Conservation (phyloP, 2,113 vertebrate genomes). For the Felis catus region DNA sequence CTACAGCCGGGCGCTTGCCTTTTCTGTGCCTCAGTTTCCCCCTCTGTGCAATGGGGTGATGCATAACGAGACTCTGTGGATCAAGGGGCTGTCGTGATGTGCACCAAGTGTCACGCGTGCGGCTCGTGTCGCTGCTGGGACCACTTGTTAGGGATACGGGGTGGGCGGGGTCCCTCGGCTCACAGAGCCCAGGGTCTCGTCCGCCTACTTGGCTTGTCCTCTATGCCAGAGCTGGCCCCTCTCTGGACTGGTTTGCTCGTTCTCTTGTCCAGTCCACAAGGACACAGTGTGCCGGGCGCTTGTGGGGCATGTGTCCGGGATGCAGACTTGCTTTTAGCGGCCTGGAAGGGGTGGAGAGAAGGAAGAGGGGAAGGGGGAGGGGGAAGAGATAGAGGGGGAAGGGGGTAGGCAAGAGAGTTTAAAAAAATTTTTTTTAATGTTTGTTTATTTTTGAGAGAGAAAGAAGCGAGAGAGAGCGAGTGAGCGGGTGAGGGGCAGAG, state of each 20-base stretch:
- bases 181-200: neutral
- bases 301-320: neutral
- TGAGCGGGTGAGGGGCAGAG: no score
- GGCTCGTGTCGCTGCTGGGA: neutral
- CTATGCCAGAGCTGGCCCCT: neutral
- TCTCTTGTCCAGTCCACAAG: neutral
- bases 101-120: fast-evolving
- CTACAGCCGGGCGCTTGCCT: neutral
- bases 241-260: neutral
- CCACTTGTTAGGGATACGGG: neutral
- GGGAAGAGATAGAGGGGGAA: no score
- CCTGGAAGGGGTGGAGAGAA: no score
- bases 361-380: neutral
- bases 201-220: neutral
- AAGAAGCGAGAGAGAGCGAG: no score
- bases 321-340: no score
- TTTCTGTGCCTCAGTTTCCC: neutral
- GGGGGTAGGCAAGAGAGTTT: neutral
- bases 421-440: no score
- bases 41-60: neutral
- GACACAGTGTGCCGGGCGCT: fast-evolving
- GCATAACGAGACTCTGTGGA: neutral
- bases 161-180: fast-evolving
- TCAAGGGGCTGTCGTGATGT: fast-evolving
- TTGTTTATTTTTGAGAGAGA: no score